Conservation (phyloP, 2,888 invertebrate genomes). For the Trisateles emortualis region DNA sequence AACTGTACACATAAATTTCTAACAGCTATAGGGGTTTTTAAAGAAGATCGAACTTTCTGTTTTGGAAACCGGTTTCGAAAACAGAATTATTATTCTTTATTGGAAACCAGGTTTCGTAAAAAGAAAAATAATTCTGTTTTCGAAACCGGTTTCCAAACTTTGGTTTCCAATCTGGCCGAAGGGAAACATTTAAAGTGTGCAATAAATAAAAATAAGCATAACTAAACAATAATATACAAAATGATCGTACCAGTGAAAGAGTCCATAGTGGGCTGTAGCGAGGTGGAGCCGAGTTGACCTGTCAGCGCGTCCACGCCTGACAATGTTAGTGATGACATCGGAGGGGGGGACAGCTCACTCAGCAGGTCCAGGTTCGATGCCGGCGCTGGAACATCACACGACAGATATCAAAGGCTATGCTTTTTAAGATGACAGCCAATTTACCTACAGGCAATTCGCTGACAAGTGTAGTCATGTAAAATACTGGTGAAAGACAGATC, state of each 20-base stretch:
- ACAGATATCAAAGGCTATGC: background rate
- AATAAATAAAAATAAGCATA: background rate
- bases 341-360: slow-evolving; percentile 55
- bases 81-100: too few species aligned
- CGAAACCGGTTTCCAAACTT: too few species aligned
- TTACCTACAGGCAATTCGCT: too few species aligned
- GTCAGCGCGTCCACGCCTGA: slow-evolving; percentile 54
- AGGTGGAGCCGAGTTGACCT: slow-evolving; percentile 50
- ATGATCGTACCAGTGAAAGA: slow-evolving; percentile 49
- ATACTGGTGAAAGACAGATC: too few species aligned
- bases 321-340: slow-evolving; percentile 12
- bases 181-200: too few species aligned
- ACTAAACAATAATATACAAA: background rate
- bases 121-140: too few species aligned
- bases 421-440: background rate
- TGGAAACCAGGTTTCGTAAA: too few species aligned
- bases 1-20: too few species aligned
- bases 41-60: too few species aligned
- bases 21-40: too few species aligned
- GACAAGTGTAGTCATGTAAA: too few species aligned
- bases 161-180: background rate
- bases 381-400: slow-evolving; percentile 28
- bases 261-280: slow-evolving; percentile 55
- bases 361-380: slow-evolving; percentile 77
- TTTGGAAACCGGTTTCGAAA: too few species aligned